phyloP scores from a whole-genome alignment of 2,888 invertebrate species.

The Catotricha subobsoleta region DNA sequence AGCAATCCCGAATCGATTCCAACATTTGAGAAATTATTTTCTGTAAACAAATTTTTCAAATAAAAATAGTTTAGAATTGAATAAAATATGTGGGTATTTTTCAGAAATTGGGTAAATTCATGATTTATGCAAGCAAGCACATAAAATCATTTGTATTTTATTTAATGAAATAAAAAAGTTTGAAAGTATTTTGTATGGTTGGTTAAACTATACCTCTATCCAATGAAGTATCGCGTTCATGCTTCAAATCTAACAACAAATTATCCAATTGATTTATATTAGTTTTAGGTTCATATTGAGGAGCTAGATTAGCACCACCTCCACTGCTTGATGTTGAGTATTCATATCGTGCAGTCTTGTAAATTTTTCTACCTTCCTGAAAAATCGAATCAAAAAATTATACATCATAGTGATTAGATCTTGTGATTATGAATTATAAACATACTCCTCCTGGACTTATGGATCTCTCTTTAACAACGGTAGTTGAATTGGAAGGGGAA shows the following conservation, averaged over 20 bases:
- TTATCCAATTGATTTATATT: slow-evolving; percentile 62
- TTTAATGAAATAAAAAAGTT: neutral
- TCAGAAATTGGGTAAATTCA: neutral
- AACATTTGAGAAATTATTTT: slow-evolving; percentile 10
- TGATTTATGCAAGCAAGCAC: no score
- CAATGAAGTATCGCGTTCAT: slow-evolving; percentile 24
- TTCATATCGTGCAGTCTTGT: slow-evolving; percentile 27
- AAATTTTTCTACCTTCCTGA: slow-evolving; percentile 24
- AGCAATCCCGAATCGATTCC: slow-evolving; percentile 13
- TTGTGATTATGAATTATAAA: no score
- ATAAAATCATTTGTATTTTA: neutral
- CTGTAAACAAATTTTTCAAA: slow-evolving; percentile 7
- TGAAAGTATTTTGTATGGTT: neutral
- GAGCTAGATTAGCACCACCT: neutral
- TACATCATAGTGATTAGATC: no score
- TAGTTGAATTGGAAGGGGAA: neutral
- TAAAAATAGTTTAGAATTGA: slow-evolving; percentile 1
- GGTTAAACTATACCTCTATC: slow-evolving; percentile 16
- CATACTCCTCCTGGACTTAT: no score
- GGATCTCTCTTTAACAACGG: neutral
- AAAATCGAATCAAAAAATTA: no score
- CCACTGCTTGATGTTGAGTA: slow-evolving; percentile 18
- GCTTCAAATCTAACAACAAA: slow-evolving; percentile 51
- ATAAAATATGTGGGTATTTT: neutral
- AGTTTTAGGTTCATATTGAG: slow-evolving; percentile 22